phyloP scores from a whole-genome alignment of 1,140 invertebrate species.

The Amyelois transitella region DNA sequence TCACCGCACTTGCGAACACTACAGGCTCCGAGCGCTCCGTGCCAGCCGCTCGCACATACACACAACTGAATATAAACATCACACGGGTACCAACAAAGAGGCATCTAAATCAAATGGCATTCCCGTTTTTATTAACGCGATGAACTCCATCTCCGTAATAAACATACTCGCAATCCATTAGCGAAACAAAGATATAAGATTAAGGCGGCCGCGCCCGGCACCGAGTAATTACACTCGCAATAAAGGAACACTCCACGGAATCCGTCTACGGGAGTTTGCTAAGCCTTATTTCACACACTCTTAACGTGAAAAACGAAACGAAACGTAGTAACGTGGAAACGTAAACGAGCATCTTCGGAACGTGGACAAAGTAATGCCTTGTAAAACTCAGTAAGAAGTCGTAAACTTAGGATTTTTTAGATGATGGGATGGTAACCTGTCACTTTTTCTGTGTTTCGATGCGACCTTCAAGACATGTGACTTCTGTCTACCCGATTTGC shows the following conservation, averaged over 20 bases:
- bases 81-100: too few relatives aligned
- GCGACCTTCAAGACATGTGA: too few relatives aligned
- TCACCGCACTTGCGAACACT: not conserved
- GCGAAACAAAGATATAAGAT: not conserved
- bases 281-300: not conserved
- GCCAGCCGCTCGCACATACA: not conserved
- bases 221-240: not conserved
- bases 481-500: too few relatives aligned
- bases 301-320: not conserved
- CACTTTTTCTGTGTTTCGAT: too few relatives aligned
- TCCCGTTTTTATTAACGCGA: not conserved
- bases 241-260: not conserved
- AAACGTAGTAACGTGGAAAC: too few relatives aligned
- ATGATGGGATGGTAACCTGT: too few relatives aligned
- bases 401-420: too few relatives aligned
- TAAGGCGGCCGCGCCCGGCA: not conserved
- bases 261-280: not conserved
- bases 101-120: not conserved
- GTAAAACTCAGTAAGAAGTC: too few relatives aligned
- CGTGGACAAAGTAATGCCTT: not conserved
- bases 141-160: not conserved
- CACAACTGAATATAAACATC: not conserved
- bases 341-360: not conserved
- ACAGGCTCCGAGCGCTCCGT: not conserved
- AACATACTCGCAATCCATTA: not conserved